A percentile compares a stretch with the other conserved stretches of the same genome.
phyloP scores from a whole-genome alignment of 2,113 vertebrate species.

The Pelusios castaneus region DNA sequence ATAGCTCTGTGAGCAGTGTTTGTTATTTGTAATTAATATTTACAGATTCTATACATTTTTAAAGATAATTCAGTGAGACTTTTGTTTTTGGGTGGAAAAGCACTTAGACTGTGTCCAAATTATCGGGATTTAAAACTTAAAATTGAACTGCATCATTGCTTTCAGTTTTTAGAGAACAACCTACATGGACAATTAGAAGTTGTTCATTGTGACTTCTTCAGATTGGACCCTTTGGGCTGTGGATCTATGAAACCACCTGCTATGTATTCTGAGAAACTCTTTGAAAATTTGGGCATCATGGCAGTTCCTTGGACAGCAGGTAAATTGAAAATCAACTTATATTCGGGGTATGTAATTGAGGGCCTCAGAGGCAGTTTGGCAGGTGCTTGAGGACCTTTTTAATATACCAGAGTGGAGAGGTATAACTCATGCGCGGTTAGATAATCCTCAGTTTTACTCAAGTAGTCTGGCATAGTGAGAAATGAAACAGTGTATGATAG shows the following conservation, averaged over 20 bases:
- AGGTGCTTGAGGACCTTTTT: neutral
- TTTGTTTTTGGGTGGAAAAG: neutral
- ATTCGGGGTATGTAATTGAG: neutral
- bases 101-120: neutral
- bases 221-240: conserved; percentile 80
- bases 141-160: neutral
- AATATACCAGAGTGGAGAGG: neutral
- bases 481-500: neutral
- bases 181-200: conserved; percentile 84
- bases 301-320: conserved; percentile 84
- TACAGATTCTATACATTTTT: neutral
- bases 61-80: neutral
- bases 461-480: neutral
- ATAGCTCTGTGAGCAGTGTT: neutral
- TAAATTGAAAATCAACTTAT: conserved; percentile 17
- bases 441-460: neutral
- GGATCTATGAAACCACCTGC: conserved; percentile 75
- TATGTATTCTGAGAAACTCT: conserved; percentile 82
- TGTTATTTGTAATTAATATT: neutral
- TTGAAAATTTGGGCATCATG: conserved; percentile 84
- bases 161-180: conserved; percentile 81
- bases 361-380: neutral
- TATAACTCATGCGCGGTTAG: neutral
- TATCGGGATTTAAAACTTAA: neutral
- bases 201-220: conserved; percentile 90